phyloP scores from a whole-genome alignment of 2,113 vertebrate species.

The Sylvietta virens region DNA sequence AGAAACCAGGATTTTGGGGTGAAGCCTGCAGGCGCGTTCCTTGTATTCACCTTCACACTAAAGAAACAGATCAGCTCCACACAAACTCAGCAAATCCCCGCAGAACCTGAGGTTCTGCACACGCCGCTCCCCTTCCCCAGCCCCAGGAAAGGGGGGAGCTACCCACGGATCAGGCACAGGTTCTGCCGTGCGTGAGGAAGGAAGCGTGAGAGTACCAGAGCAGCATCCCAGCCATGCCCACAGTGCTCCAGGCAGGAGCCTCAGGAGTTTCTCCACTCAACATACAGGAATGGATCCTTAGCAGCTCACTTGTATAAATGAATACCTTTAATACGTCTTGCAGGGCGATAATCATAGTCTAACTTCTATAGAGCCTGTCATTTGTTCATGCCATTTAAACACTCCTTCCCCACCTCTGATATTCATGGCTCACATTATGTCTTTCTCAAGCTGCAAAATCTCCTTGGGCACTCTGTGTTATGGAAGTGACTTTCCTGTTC shows the following conservation, averaged over 20 bases:
- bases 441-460: not conserved
- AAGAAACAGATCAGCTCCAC: not conserved
- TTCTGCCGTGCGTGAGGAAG: accelerated
- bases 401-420: not conserved
- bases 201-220: not conserved
- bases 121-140: accelerated
- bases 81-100: not conserved
- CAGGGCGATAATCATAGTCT: slow-evolving; percentile 2
- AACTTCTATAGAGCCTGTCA: not conserved
- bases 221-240: not conserved
- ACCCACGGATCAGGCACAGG: not conserved
- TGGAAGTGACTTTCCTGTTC: slow-evolving; percentile 12
- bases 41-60: not conserved
- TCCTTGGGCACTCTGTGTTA: not conserved
- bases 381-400: not conserved
- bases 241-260: not conserved
- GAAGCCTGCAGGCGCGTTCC: not conserved
- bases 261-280: not conserved
- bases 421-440: not conserved
- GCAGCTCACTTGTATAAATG: slow-evolving; percentile 19
- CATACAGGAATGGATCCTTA: not conserved
- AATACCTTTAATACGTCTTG: not conserved
- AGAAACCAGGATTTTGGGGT: not conserved
- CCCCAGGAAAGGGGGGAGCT: not conserved
- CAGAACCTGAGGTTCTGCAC: not conserved